A percentile compares a stretch with the other conserved stretches of the same genome.
phyloP scores from a whole-genome alignment of 2,888 invertebrate species.

The Caenorhabditis sinica region DNA sequence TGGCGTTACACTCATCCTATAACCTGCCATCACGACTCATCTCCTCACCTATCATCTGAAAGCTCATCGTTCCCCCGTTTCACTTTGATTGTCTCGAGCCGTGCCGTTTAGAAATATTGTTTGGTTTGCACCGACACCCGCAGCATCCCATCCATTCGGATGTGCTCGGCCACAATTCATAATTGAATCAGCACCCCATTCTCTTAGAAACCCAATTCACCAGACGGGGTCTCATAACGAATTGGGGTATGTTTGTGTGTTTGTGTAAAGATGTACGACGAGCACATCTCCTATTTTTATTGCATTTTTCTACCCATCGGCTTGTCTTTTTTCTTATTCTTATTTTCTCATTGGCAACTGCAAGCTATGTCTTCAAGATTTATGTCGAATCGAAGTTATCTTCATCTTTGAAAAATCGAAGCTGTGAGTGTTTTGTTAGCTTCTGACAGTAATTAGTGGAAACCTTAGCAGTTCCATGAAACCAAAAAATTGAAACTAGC shows the following conservation, averaged over 20 bases:
- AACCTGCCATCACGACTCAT: slow-evolving; percentile 18
- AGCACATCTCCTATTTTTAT: slow-evolving; percentile 50
- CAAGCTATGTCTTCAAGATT: no score
- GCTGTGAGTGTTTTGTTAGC: no score
- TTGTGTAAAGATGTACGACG: slow-evolving; percentile 40
- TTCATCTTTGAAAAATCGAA: no score
- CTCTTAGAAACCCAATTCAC: slow-evolving; percentile 48
- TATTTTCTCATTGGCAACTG: slow-evolving; percentile 5
- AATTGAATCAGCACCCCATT: slow-evolving; percentile 56
- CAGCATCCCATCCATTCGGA: neutral
- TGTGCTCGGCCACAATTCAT: slow-evolving; percentile 37
- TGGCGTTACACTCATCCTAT: slow-evolving; percentile 50
- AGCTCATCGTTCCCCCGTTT: slow-evolving; percentile 22
- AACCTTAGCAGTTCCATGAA: neutral
- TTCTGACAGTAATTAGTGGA: no score
- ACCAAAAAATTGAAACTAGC: neutral
- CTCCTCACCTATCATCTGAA: slow-evolving; percentile 35
- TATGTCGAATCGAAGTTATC: no score
- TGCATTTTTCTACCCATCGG: slow-evolving; percentile 16
- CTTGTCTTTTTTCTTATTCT: slow-evolving; percentile 12
- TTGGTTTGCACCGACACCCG: slow-evolving; percentile 40
- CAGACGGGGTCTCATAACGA: slow-evolving; percentile 59
- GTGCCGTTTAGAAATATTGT: slow-evolving; percentile 40
- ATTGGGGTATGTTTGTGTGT: slow-evolving; percentile 31
- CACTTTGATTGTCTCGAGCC: neutral